These are phyloP conservation scores for Ctenosaura bakeri DNA, from an alignment of 2,797 vertebrate genomes.

Conservation along the genomic window DNA sequence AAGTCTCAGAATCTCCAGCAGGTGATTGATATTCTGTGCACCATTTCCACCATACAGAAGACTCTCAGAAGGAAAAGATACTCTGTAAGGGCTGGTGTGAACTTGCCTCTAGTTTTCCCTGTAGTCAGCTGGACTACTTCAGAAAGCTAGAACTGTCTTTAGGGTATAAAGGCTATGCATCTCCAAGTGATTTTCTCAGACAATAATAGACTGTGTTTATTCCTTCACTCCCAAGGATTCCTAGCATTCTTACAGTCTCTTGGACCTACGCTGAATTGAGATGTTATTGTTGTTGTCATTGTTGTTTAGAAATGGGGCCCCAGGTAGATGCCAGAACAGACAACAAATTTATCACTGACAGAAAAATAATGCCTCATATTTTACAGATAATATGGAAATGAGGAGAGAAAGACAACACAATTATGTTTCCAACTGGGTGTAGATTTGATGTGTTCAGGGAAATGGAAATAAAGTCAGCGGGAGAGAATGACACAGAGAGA, in stretches of 20 bases:
- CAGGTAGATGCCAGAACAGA: not conserved
- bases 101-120: not conserved
- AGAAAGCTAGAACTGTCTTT: no score
- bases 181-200: not conserved
- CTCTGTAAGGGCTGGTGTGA: no score
- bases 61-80: not conserved
- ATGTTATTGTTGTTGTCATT: no score
- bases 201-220: not conserved
- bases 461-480: constrained; percentile 41
- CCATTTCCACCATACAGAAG: not conserved
- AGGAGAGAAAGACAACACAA: constrained; percentile 21
- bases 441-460: constrained; percentile 42
- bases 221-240: no score
- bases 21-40: not conserved
- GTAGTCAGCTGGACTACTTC: no score
- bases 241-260: not conserved
- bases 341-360: not conserved
- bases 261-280: not conserved
- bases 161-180: no score
- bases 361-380: constrained; percentile 20
- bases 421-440: constrained; percentile 33
- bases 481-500: constrained; percentile 30
- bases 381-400: constrained; percentile 19
- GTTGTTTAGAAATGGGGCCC: no score
- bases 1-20: not conserved